A percentile compares a stretch with the other conserved stretches of the same genome.
Evolutionary conservation across 2,888 invertebrate genomes (phyloP).

Genomic region (Tenthredo distinguenda): DNA sequence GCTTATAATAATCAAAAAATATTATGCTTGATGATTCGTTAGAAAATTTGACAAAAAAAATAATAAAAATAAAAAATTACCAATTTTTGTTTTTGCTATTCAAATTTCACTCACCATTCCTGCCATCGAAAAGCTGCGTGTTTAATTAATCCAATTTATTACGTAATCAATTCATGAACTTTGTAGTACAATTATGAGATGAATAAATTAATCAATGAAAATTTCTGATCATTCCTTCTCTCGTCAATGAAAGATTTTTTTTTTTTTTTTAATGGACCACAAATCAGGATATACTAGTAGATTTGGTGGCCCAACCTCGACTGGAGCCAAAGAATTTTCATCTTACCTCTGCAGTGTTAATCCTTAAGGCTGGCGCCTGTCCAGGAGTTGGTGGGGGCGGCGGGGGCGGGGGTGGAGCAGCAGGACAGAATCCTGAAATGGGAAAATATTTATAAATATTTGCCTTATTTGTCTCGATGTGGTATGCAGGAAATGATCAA

Average conservation of each 20-base stretch:
- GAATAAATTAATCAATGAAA: neutral
- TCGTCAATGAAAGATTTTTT: neutral
- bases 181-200: neutral
- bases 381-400: slow-evolving; percentile 80
- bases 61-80: neutral
- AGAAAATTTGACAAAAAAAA: neutral
- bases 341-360: slow-evolving; percentile 79
- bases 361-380: slow-evolving; percentile 79
- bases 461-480: neutral
- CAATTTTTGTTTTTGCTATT: neutral
- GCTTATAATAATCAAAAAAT: neutral
- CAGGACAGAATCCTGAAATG: slow-evolving; percentile 70
- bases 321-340: slow-evolving; percentile 32
- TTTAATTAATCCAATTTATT: slow-evolving; percentile 15
- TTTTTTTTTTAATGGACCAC: neutral
- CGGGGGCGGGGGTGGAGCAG: slow-evolving; percentile 80
- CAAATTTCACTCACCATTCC: neutral
- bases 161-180: neutral
- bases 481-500: neutral
- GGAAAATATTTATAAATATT: neutral
- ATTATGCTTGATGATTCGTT: slow-evolving; percentile 28
- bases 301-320: neutral
- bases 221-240: neutral
- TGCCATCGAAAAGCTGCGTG: slow-evolving; percentile 14
- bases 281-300: neutral